Percentiles rank a stretch among this genome's conserved stretches.
phyloP scores from a whole-genome alignment of 1,140 invertebrate species.

The Drosophila kohkoa region DNA sequence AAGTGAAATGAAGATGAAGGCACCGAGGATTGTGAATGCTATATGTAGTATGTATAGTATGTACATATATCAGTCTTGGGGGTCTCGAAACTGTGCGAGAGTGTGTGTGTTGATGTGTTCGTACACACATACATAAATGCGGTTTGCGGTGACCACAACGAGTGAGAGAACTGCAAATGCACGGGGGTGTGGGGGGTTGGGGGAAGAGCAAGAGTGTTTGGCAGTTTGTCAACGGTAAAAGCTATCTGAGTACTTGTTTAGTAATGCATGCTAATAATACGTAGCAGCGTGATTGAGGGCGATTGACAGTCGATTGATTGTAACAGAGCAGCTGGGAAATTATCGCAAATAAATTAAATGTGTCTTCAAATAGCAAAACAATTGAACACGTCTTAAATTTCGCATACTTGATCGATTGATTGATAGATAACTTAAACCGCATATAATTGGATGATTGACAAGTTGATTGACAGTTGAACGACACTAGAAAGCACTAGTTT shows the following conservation, averaged over 20 bases:
- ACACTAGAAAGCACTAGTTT: too few species aligned
- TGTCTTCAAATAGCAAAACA: too few species aligned
- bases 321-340: too few species aligned
- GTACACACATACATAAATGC: constrained; percentile 3
- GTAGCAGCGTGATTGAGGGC: background rate
- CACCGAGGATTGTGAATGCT: constrained; percentile 14
- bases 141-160: constrained; percentile 38
- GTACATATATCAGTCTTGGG: background rate
- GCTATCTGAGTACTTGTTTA: constrained; percentile 28
- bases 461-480: too few species aligned
- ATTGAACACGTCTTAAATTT: too few species aligned
- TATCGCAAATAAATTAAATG: too few species aligned
- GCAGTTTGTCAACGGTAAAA: constrained; percentile 60
- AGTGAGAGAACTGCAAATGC: background rate
- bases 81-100: too few species aligned
- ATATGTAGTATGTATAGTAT: background rate
- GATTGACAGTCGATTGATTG: constrained; percentile 5
- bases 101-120: constrained; percentile 28
- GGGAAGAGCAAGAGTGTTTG: constrained; percentile 25
- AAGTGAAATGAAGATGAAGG: constrained; percentile 46
- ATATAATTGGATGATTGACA: too few species aligned
- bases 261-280: background rate
- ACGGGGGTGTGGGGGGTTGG: constrained; percentile 4
- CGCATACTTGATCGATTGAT: too few species aligned
- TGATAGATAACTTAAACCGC: too few species aligned